A percentile compares a stretch with the other conserved stretches of the same genome.
phyloP scores from a whole-genome alignment of 2,797 vertebrate genomes.

The Rhynchotus rufescens region DNA sequence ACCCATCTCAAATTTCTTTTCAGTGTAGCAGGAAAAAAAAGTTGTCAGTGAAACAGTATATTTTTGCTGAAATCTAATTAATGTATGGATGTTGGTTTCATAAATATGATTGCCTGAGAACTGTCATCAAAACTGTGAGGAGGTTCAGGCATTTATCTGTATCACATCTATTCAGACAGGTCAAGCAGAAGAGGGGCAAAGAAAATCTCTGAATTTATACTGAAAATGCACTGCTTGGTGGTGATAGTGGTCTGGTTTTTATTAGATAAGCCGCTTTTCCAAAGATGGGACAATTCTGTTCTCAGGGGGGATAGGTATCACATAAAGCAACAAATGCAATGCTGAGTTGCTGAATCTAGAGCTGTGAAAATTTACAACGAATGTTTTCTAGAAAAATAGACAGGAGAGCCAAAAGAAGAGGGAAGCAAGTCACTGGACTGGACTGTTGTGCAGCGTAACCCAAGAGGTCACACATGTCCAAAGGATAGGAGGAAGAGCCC shows the following conservation, averaged over 20 bases:
- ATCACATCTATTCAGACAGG: neutral
- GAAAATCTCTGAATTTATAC: neutral
- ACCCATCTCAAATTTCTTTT: conserved; percentile 38
- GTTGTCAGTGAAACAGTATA: conserved; percentile 1
- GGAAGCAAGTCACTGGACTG: neutral
- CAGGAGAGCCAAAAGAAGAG: neutral
- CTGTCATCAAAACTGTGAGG: neutral
- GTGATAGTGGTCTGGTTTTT: neutral
- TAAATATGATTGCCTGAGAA: neutral
- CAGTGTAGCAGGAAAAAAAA: conserved; percentile 14
- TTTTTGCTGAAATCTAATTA: conserved; percentile 2
- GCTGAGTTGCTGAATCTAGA: neutral
- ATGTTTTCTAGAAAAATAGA: neutral
- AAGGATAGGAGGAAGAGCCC: too few relatives aligned
- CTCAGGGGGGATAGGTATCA: neutral
- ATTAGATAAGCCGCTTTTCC: neutral
- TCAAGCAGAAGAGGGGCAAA: neutral
- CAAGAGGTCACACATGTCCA: neutral
- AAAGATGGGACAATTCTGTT: neutral
- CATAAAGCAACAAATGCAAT: neutral
- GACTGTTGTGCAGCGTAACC: neutral
- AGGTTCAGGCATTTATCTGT: neutral
- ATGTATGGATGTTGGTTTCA: neutral
- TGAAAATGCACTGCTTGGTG: neutral
- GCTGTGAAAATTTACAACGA: neutral